Evolutionary conservation across 2,113 vertebrate genomes (phyloP).

Genomic region (Mormyrus lacerda): DNA sequence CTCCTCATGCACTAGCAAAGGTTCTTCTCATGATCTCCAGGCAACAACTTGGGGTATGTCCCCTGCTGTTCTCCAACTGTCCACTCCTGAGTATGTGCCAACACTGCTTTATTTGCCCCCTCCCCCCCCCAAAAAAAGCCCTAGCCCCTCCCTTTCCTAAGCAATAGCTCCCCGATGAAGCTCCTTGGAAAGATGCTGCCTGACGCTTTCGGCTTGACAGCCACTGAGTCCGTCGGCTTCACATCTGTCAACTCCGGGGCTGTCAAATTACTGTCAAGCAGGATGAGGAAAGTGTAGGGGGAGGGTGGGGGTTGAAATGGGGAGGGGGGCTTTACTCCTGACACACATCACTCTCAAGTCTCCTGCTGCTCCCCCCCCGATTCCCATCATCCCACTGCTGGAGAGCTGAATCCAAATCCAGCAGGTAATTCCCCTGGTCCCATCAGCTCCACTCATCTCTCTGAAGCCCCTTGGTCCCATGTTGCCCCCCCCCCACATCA

Average conservation of each 20-base stretch:
- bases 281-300: neutral
- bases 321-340: neutral
- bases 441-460: conserved; percentile 20
- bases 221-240: conserved; percentile 8
- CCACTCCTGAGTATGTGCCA: neutral
- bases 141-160: neutral
- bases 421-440: conserved; percentile 17
- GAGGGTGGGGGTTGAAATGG: neutral
- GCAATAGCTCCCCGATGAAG: neutral
- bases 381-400: neutral
- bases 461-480: neutral
- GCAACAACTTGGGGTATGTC: neutral
- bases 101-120: neutral
- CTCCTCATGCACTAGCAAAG: neutral
- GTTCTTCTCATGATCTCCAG: neutral
- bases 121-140: neutral
- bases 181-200: neutral
- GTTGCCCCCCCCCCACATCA: neutral
- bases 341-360: conserved; percentile 19
- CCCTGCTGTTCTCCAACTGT: neutral
- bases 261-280: conserved; percentile 30
- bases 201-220: conserved; percentile 13
- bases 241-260: conserved; percentile 18
- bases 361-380: neutral
- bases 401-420: neutral